phyloP scores from a whole-genome alignment of 2,888 invertebrate genomes.

The Rhingia rostrata region DNA sequence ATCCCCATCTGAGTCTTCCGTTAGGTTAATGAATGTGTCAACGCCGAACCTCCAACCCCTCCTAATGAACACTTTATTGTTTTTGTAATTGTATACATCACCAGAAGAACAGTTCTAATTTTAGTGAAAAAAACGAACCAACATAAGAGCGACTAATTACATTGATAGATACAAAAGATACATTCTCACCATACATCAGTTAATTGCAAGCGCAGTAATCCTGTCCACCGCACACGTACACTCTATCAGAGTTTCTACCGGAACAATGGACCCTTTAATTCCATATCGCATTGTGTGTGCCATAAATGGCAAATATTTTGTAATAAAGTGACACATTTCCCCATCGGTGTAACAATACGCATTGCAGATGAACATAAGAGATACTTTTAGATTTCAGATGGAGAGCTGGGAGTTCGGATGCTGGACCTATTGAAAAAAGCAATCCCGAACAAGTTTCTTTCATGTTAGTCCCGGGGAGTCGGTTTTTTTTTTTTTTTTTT shows the following conservation, averaged over 20 bases:
- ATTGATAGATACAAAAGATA: slow-evolving; percentile 31
- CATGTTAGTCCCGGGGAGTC: slow-evolving; percentile 46
- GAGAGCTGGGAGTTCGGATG: not conserved
- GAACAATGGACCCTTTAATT: slow-evolving; percentile 65
- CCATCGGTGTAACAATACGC: slow-evolving; percentile 73
- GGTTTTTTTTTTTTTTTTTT: slow-evolving; percentile 16
- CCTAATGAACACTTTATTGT: slow-evolving; percentile 26
- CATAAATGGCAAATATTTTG: slow-evolving; percentile 74
- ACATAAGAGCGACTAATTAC: slow-evolving; percentile 18
- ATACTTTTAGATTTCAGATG: slow-evolving; percentile 4
- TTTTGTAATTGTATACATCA: slow-evolving; percentile 28
- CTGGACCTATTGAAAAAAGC: slow-evolving; percentile 52
- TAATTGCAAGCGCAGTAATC: slow-evolving; percentile 24
- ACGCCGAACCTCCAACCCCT: slow-evolving; percentile 32
- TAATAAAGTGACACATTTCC: slow-evolving; percentile 72
- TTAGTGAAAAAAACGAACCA: slow-evolving; percentile 34
- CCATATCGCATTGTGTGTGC: slow-evolving; percentile 65
- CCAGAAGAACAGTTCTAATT: slow-evolving; percentile 54
- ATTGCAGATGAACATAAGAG: slow-evolving; percentile 71
- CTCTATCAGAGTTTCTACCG: slow-evolving; percentile 49
- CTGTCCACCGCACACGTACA: slow-evolving; percentile 19
- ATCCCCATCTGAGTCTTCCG: not conserved
- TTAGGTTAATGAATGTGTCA: slow-evolving; percentile 72
- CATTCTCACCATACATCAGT: not conserved
- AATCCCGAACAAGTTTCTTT: slow-evolving; percentile 65